Evolutionary conservation across 1,140 invertebrate genomes (phyloP), one percentile per base, ranked within the genome.

Genomic region (Listronotus oregonensis): DNA sequence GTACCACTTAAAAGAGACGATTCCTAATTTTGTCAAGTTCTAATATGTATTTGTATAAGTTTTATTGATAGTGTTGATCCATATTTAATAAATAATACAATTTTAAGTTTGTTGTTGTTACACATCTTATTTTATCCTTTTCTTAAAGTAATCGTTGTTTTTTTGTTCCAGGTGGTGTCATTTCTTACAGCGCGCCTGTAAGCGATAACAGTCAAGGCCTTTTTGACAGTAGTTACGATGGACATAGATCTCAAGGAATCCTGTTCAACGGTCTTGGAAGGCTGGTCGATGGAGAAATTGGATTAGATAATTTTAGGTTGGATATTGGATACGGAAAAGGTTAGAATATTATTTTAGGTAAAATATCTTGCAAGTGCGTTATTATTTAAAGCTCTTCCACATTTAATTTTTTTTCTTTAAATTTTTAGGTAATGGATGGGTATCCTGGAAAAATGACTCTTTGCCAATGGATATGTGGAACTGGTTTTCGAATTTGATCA

Each of bases 151-250:
- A 27, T 27, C n/a, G 21, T 27, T 27, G 21, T 27, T 27, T 18
- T 4, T 47, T 44, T 46, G 31, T 80, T 80, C 21, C 81, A 91
- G 90, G 88, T 77, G 87, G 88, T 12, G 75, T 92, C 4, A 72
- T 88, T 34, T 85, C 85, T 34, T 93, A 93, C 79, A 79, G 80
- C 9, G 85, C 88, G 71, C 87, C 88, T 1, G 85, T 89, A 71
- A 86, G 87, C 6, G 85, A 70, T 67, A 82, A 75, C 79, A 83
- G 66, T 72, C 76, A 76, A 32, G 82, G 84, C 50, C 82, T 92
- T 18, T 84, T 82, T 68, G 91, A 93, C 77, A 83, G 83, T 52
- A 87, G 85, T 6, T 93, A 92, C 78, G 91, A 93, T 75, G 90
- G 91, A 17, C 74, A 76, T 40, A 78, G 79, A 67, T 71, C 78